Percentiles rank a stretch among this genome's conserved stretches.
Evolutionary conservation across 2,797 vertebrate genomes (phyloP).

Genomic region (Ctenopoma kingsleyae): DNA sequence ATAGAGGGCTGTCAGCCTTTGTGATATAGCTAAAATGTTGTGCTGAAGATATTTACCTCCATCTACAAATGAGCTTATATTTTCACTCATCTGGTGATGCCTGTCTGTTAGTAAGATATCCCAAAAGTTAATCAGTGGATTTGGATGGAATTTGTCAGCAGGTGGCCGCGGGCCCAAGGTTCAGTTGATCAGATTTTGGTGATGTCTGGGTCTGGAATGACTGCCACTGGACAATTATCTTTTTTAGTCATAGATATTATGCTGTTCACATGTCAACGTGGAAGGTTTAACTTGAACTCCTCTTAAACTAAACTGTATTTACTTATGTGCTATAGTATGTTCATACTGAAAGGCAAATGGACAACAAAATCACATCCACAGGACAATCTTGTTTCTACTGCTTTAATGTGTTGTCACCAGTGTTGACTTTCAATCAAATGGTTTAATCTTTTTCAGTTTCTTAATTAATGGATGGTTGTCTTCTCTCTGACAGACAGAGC

Average conservation of each 20-base stretch:
- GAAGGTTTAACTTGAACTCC: slow-evolving; percentile 8
- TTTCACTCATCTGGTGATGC: slow-evolving; percentile 34
- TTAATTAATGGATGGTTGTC: slow-evolving; percentile 21
- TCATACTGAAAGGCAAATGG: slow-evolving; percentile 3
- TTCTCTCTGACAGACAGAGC: slow-evolving; percentile 10
- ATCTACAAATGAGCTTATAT: slow-evolving; percentile 35
- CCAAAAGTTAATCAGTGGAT: slow-evolving; percentile 62
- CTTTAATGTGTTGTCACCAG: slow-evolving; percentile 2
- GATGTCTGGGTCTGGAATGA: slow-evolving; percentile 49
- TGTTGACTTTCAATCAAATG: slow-evolving; percentile 5
- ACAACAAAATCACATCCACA: background rate
- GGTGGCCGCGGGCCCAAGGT: slow-evolving; percentile 54
- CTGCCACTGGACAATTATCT: slow-evolving; percentile 52
- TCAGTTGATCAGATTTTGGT: slow-evolving; percentile 57
- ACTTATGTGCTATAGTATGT: background rate
- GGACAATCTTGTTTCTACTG: background rate
- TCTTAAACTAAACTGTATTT: background rate
- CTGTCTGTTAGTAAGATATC: slow-evolving; percentile 39
- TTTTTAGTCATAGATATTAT: slow-evolving; percentile 26
- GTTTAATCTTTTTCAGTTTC: slow-evolving; percentile 13
- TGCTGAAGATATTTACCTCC: slow-evolving; percentile 37
- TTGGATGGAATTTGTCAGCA: slow-evolving; percentile 59
- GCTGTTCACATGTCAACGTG: slow-evolving; percentile 19
- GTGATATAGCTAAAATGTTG: slow-evolving; percentile 28
- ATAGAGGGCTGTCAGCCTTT: slow-evolving; percentile 27